These are phyloP conservation scores for Macrophya annulata DNA, from an alignment of 2,888 invertebrate genomes.

Conservation along the genomic window DNA sequence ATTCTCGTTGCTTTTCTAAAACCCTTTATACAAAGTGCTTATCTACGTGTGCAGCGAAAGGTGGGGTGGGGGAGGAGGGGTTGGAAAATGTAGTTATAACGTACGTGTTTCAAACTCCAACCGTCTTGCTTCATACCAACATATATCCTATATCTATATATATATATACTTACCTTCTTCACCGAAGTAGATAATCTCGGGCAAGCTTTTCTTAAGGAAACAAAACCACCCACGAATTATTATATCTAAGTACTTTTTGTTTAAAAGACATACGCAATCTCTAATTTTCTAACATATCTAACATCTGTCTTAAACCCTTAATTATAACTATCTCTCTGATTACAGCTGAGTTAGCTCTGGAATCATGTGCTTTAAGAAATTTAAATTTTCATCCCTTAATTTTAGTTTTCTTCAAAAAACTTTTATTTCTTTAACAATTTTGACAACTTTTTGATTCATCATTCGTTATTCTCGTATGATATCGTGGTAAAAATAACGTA, in stretches of 20 bases:
- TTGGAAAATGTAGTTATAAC: not conserved
- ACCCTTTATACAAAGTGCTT: not conserved
- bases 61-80: too few relatives aligned
- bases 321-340: too few relatives aligned
- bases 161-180: too few relatives aligned
- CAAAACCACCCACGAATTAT: not conserved
- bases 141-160: too few relatives aligned
- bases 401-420: not conserved
- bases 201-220: not conserved
- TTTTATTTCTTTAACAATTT: not conserved
- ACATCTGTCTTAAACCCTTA: not conserved
- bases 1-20: conserved; percentile 9
- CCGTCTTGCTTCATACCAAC: not conserved
- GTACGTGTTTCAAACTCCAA: conserved; percentile 11
- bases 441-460: not conserved
- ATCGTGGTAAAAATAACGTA: not conserved
- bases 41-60: not conserved
- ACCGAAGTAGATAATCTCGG: not conserved
- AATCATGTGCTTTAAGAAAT: not conserved
- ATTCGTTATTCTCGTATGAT: not conserved
- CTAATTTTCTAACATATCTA: not conserved
- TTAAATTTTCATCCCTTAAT: not conserved
- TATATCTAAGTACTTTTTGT: not conserved
- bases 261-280: conserved; percentile 4
- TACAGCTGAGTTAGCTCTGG: too few relatives aligned